Conservation (phyloP, 1,140 invertebrate species). For the Drosophila teissieri region DNA sequence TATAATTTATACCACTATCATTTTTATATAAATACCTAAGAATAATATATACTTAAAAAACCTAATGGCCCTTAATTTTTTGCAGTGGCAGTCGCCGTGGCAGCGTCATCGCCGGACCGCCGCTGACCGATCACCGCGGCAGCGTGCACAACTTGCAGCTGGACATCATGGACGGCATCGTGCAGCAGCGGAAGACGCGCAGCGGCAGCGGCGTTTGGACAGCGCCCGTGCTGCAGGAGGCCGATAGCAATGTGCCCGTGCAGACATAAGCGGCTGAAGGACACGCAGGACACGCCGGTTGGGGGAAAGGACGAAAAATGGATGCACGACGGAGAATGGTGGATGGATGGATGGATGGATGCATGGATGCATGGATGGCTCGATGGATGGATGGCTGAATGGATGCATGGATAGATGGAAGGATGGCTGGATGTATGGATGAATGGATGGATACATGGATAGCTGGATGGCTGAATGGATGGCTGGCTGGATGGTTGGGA, state of each 20-base stretch:
- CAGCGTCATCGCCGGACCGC: conserved; percentile 86
- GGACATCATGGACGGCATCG: conserved; percentile 94
- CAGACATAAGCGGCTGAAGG: conserved; percentile 72
- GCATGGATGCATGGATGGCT: neutral
- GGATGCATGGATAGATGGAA: too few relatives aligned
- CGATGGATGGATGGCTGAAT: conserved; percentile 1
- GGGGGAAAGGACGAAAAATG: neutral
- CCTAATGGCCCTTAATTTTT: neutral
- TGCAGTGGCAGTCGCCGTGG: conserved; percentile 79
- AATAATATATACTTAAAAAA: too few relatives aligned
- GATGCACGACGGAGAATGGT: neutral
- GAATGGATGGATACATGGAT: neutral
- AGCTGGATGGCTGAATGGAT: neutral
- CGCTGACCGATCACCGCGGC: conserved; percentile 88
- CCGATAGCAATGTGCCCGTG: conserved; percentile 80
- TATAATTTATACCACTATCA: neutral
- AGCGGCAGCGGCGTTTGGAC: conserved; percentile 81
- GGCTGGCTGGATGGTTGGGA: neutral
- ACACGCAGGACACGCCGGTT: conserved; percentile 10
- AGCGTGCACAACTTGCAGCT: conserved; percentile 92
- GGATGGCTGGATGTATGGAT: neutral
- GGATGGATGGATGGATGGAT: neutral
- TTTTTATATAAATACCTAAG: too few relatives aligned
- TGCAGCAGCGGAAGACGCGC: conserved; percentile 89
- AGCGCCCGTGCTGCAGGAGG: conserved; percentile 73